Conservation (phyloP, 1,140 invertebrate genomes). For the Plectrocnemia conspersa region DNA sequence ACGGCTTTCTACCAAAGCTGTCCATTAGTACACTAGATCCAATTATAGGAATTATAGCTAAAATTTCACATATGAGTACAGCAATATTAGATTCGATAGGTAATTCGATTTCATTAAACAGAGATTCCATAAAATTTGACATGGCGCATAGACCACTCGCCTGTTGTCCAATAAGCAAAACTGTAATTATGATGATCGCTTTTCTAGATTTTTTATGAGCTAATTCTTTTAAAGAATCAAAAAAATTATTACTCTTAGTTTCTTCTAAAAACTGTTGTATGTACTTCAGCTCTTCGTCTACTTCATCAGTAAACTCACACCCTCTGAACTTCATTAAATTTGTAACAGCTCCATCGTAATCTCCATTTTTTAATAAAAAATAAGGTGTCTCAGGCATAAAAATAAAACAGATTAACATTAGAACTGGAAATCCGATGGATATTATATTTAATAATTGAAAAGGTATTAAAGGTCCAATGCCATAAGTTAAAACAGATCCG, state of each 20-base stretch:
- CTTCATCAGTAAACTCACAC: slow-evolving; percentile 18
- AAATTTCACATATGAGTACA: slow-evolving; percentile 25
- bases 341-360: slow-evolving; percentile 21
- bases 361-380: slow-evolving; percentile 26
- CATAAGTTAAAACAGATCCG: slow-evolving; percentile 48
- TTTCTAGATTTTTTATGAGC: slow-evolving; percentile 24
- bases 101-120: slow-evolving; percentile 26
- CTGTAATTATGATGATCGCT: slow-evolving; percentile 30
- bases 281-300: slow-evolving; percentile 27
- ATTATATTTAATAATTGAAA: slow-evolving; percentile 29
- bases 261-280: slow-evolving; percentile 30
- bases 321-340: slow-evolving; percentile 32
- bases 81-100: slow-evolving; percentile 22
- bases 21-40: slow-evolving; percentile 26
- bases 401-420: slow-evolving; percentile 28
- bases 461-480: slow-evolving; percentile 44
- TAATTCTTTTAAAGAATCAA: slow-evolving; percentile 25
- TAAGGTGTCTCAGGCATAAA: slow-evolving; percentile 33
- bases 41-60: slow-evolving; percentile 21
- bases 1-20: slow-evolving; percentile 28
- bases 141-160: slow-evolving; percentile 26
- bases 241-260: slow-evolving; percentile 13
- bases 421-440: slow-evolving; percentile 16
- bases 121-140: slow-evolving; percentile 27
- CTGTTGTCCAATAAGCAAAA: slow-evolving; percentile 28